phyloP scores from a whole-genome alignment of 1,140 invertebrate species.

The Drosophila malerkotliana region DNA sequence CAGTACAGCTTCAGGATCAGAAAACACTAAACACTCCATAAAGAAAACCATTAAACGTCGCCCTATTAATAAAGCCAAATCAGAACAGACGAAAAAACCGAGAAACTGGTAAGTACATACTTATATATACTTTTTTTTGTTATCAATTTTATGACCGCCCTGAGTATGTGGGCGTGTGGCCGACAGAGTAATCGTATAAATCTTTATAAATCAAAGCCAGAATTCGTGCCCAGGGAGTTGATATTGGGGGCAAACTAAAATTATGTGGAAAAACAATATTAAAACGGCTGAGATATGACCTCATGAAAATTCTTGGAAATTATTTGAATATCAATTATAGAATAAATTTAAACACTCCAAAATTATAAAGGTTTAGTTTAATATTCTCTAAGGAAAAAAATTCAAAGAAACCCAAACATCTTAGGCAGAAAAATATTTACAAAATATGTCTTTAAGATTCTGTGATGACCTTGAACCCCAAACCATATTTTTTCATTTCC shows the following conservation, averaged over 20 bases:
- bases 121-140: conserved; percentile 32
- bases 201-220: conserved; percentile 73
- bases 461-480: conserved; percentile 28
- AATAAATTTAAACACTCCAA: neutral
- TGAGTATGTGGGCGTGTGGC: conserved; percentile 72
- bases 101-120: neutral
- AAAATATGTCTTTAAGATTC: conserved; percentile 8
- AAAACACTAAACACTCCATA: conserved; percentile 77
- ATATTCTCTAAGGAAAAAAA: too few species aligned
- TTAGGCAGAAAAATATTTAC: neutral
- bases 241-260: neutral
- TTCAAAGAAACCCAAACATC: too few species aligned
- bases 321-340: neutral
- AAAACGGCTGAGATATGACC: neutral
- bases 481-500: conserved; percentile 21
- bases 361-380: too few species aligned
- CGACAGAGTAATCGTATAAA: conserved; percentile 70
- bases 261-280: neutral
- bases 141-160: conserved; percentile 73
- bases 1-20: conserved; percentile 40
- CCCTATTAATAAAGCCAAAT: conserved; percentile 56
- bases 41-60: conserved; percentile 71
- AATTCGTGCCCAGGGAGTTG: conserved; percentile 29
- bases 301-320: neutral
- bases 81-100: conserved; percentile 22